A percentile compares a stretch with the other conserved stretches of the same genome.
Conservation (phyloP, 2,797 vertebrate species). For the Hylomyscus alleni region DNA sequence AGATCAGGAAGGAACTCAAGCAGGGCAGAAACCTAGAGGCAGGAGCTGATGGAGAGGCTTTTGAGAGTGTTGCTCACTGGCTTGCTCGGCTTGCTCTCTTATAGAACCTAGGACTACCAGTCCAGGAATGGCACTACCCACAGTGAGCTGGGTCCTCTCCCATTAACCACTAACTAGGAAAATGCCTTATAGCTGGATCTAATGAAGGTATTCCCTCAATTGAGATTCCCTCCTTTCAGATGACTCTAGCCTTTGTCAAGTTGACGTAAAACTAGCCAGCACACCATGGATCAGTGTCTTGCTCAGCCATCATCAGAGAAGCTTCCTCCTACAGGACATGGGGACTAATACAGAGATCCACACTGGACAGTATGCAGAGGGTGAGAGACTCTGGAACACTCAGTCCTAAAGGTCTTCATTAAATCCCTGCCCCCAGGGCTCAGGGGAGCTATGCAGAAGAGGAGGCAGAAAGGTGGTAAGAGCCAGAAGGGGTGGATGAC, state of each 20-base stretch:
- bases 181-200: background rate
- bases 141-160: background rate
- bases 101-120: background rate
- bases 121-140: background rate
- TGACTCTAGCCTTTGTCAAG: background rate
- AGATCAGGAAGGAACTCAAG: background rate
- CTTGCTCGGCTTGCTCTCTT: background rate
- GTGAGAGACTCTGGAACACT: background rate
- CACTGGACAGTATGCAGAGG: background rate
- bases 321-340: background rate
- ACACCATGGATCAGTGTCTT: background rate
- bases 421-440: background rate
- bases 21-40: background rate
- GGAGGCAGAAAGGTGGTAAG: background rate
- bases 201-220: background rate
- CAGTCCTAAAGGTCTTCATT: background rate
- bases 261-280: background rate
- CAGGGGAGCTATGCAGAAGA: background rate
- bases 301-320: background rate
- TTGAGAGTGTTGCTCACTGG: background rate
- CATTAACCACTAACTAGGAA: background rate
- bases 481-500: background rate
- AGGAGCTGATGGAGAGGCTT: background rate
- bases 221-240: background rate
- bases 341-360: background rate